These are phyloP conservation scores for Drosophila koepferae DNA, from an alignment of 2,888 invertebrate species.

Conservation along the genomic window DNA sequence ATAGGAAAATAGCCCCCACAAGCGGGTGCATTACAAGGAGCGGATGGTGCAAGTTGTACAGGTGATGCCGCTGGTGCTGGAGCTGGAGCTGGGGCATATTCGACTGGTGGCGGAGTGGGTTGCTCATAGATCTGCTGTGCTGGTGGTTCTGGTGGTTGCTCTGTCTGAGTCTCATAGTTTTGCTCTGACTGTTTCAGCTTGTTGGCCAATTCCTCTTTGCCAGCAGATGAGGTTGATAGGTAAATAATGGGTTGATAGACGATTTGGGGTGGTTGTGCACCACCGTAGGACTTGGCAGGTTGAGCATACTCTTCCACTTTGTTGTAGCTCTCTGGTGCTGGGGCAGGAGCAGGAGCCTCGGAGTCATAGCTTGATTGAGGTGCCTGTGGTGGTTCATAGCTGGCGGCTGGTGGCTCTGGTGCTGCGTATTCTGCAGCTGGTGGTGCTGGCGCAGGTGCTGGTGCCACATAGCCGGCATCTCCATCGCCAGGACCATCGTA, in stretches of 20 bases:
- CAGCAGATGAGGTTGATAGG: conserved; percentile 54
- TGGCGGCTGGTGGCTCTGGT: conserved; percentile 15
- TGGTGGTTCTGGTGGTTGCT: conserved; percentile 13
- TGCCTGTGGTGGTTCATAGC: conserved; percentile 24
- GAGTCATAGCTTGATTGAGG: conserved; percentile 31
- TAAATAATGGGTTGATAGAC: conserved; percentile 82
- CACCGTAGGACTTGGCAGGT: conserved; percentile 36
- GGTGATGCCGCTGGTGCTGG: conserved; percentile 3
- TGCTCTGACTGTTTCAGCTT: conserved; percentile 17
- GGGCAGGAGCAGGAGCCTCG: conserved; percentile 29
- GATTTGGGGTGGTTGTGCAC: conserved; percentile 62
- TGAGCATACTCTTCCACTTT: conserved; percentile 40
- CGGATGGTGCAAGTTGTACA: conserved; percentile 2
- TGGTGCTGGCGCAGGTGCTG: conserved; percentile 18
- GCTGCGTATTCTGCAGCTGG: not conserved
- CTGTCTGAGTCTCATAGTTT: conserved; percentile 24
- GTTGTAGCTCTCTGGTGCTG: conserved; percentile 45
- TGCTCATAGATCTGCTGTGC: conserved; percentile 3
- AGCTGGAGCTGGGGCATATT: conserved; percentile 7
- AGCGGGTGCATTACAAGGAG: conserved; percentile 42
- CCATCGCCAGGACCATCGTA: conserved; percentile 68
- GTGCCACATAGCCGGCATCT: conserved; percentile 55
- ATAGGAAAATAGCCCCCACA: conserved; percentile 53
- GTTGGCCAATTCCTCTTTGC: conserved; percentile 9
- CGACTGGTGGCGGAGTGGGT: not conserved